Evolutionary conservation across 2,797 vertebrate genomes (phyloP).

Genomic region (Trachurus trachurus): DNA sequence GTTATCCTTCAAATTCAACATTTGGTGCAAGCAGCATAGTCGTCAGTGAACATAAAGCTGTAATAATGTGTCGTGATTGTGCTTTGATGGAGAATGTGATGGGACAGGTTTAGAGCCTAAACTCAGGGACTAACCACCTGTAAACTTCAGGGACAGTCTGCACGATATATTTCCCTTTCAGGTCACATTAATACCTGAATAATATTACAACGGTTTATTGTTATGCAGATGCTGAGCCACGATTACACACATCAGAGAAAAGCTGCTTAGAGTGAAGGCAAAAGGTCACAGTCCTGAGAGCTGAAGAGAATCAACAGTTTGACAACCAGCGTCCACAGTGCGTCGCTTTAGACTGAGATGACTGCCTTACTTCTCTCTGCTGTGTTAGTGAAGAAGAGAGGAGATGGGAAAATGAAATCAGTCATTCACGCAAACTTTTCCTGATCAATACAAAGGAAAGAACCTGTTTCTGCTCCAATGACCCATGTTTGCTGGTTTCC

Average conservation of each 20-base stretch:
- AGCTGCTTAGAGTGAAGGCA: conserved; percentile 30
- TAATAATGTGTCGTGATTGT: no score
- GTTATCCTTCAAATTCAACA: no score
- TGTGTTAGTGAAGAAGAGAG: background rate
- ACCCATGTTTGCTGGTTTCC: background rate
- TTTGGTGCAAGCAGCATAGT: no score
- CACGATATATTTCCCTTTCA: background rate
- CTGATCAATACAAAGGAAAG: background rate
- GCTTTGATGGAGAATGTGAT: no score
- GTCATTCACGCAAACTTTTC: background rate
- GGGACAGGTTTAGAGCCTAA: background rate
- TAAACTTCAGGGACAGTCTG: no score
- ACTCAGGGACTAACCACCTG: background rate
- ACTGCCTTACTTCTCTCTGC: background rate
- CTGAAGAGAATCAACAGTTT: conserved; percentile 14
- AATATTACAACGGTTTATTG: conserved; percentile 17
- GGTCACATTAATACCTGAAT: background rate
- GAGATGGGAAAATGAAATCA: background rate
- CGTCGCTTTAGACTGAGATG: background rate
- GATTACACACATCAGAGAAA: conserved; percentile 24
- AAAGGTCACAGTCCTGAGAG: conserved; percentile 12
- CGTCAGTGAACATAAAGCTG: no score
- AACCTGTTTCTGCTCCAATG: background rate
- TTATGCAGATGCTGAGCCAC: conserved; percentile 13
- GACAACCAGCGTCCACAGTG: background rate